Conservation (phyloP, 2,888 invertebrate species). For the Halictus ligatus region DNA sequence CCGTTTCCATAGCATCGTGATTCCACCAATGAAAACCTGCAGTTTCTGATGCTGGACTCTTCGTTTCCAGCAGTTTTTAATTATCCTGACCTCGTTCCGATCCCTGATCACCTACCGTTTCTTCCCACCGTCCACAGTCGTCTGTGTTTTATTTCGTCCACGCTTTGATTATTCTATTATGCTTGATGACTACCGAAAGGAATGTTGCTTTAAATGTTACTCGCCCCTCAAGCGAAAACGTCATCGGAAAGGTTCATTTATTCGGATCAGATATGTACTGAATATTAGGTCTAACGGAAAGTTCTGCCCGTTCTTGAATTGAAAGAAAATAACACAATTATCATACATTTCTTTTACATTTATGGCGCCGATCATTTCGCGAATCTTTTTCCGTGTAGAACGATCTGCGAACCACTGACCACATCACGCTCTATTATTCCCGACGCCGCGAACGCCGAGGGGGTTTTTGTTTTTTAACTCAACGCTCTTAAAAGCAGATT, state of each 20-base stretch:
- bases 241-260: background rate
- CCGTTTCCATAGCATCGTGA: background rate
- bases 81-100: background rate
- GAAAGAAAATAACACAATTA: no score
- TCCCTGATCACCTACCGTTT: background rate
- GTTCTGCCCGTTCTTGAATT: no score
- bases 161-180: background rate
- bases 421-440: background rate
- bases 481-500: conserved; percentile 44
- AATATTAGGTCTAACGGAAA: no score
- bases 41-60: conserved; percentile 1
- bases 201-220: background rate
- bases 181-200: background rate
- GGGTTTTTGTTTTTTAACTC: background rate
- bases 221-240: background rate
- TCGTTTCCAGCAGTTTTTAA: background rate
- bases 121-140: background rate
- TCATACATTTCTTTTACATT: no score
- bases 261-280: no score
- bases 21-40: background rate
- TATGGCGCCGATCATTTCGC: no score
- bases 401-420: background rate
- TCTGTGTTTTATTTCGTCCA: background rate
- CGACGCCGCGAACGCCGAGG: conserved; percentile 6
- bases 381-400: background rate